These are phyloP conservation scores for Chalcosyrphus nemorum DNA, from an alignment of 2,888 invertebrate genomes.

Conservation along the genomic window DNA sequence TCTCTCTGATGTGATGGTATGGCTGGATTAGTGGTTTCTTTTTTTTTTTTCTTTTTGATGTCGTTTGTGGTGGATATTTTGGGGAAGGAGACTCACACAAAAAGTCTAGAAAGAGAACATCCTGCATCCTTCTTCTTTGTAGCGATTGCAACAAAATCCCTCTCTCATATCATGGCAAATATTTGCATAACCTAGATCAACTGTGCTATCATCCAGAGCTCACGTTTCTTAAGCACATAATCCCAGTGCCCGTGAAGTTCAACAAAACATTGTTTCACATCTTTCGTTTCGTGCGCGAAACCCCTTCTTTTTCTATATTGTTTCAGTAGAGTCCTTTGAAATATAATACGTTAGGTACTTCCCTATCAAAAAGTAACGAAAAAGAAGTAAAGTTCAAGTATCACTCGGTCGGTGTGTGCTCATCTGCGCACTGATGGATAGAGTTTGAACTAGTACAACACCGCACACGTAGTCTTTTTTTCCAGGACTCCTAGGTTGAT, in stretches of 20 bases:
- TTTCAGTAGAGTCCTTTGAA: slow-evolving; percentile 18
- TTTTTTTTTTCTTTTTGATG: background rate
- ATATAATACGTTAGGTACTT: slow-evolving; percentile 31
- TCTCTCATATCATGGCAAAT: background rate
- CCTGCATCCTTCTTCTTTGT: too few relatives aligned
- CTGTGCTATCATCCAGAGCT: background rate
- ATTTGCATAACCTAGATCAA: slow-evolving; percentile 3
- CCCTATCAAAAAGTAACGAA: slow-evolving; percentile 22
- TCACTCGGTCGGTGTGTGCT: background rate
- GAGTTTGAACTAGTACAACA: background rate
- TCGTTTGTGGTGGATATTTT: background rate
- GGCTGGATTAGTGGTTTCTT: background rate
- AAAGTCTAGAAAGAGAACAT: too few relatives aligned
- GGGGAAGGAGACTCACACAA: too few relatives aligned
- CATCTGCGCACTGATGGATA: slow-evolving; percentile 10
- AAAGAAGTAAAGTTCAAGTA: slow-evolving; percentile 50
- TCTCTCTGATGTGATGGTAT: background rate
- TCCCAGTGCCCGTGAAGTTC: background rate
- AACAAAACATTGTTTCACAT: slow-evolving; percentile 43
- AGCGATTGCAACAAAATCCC: background rate
- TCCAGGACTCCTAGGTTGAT: too few relatives aligned
- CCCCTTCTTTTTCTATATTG: background rate
- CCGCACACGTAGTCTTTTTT: background rate
- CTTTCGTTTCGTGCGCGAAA: slow-evolving; percentile 1
- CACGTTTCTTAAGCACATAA: background rate